Evolutionary conservation across 2,888 invertebrate genomes (phyloP), one percentile per base, ranked within the genome.

Genomic region (Cephus rjabovi): DNA sequence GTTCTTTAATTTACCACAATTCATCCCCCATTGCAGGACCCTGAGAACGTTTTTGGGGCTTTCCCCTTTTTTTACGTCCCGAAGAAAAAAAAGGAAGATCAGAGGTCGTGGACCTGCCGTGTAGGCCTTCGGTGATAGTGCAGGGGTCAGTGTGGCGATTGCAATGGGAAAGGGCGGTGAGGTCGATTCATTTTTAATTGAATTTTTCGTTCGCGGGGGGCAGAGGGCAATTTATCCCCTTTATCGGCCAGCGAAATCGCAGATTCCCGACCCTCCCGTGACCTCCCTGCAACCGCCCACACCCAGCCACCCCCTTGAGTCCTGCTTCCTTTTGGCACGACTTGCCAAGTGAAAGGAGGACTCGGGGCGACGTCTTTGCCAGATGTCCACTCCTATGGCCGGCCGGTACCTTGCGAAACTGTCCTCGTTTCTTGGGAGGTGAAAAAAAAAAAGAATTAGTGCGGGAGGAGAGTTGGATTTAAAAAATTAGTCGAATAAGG

Each of bases 141-240:
- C 15, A 23, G 9, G 23, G 9, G 23, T 23, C 9, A 56, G 23
- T 23, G 56, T 56, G 23, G 56, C 56, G 56, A 9, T 23, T 56
- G 56, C 56, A 56, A 56, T 56, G 23, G 56, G 9, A 23, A 56
- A 56, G 56, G 56, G 9, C 23, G 56, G 56, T 56, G 23, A 23
- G 56, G 23, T 56, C 56, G 56, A 81, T 82, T 82, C 83, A 85
- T 85, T 85, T 85, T 85, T 85, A 85, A 85, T 85, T 85, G 85
- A 85, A 85, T 85, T 86, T 86, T 75, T 86, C 84, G 83, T 83
- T 80, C 82, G 73, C 79, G 79, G 76, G 78, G 85, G 83, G 31
- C 30, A 79, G 78, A 84, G 83, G 83, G 80, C 83, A 83, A 84
- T 84, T 84, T 85, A 83, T 56, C 79, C 83, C 83, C 83, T 83